Evolutionary conservation across 2,888 invertebrate genomes (phyloP).

Genomic region (Epinotia ramella): DNA sequence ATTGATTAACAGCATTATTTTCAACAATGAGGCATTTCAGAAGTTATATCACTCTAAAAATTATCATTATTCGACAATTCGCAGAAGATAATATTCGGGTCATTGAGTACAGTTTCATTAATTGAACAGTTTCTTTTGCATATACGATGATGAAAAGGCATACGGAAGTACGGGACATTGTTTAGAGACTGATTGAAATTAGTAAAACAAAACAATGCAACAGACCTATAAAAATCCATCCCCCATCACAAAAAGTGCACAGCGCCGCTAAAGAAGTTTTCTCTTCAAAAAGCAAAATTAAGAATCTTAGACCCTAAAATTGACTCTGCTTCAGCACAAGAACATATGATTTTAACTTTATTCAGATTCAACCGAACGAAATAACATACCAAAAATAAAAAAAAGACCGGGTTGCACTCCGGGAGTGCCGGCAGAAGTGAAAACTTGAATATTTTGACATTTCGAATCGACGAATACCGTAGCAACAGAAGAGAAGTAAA

Average conservation of each 20-base stretch:
- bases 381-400: not conserved
- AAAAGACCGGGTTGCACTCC: too few relatives aligned
- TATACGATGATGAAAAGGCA: not conserved
- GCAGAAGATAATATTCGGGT: not conserved
- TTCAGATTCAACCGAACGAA: too few relatives aligned
- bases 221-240: not conserved
- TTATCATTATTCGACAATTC: not conserved
- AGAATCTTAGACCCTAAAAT: not conserved
- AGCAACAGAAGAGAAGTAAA: too few relatives aligned
- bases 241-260: too few relatives aligned
- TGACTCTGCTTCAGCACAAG: not conserved
- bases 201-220: too few relatives aligned
- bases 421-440: too few relatives aligned
- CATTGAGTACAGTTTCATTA: not conserved
- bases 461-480: too few relatives aligned
- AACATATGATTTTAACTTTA: not conserved
- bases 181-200: not conserved
- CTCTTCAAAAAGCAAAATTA: not conserved
- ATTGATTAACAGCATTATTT: slow-evolving; percentile 2
- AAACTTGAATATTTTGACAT: too few relatives aligned
- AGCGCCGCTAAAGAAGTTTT: too few relatives aligned
- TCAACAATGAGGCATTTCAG: not conserved
- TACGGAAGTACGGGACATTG: not conserved
- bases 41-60: not conserved
- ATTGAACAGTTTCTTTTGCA: not conserved